A percentile compares a stretch with the other conserved stretches of the same genome.
Evolutionary conservation across 2,113 vertebrate genomes (phyloP).

Genomic region (Strix aluco): DNA sequence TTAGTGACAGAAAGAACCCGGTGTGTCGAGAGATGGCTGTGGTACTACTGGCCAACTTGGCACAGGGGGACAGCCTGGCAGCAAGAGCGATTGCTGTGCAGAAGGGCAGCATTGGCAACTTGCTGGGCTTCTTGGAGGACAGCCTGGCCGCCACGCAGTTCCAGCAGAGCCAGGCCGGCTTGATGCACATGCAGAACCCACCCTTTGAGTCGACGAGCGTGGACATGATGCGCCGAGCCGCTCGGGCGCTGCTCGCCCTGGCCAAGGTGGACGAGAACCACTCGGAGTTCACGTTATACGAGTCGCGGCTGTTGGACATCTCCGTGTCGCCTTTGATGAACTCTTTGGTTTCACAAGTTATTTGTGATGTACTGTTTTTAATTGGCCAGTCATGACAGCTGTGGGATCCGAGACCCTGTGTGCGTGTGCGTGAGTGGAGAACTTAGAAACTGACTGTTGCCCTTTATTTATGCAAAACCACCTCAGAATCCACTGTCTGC

Average conservation of each 20-base stretch:
- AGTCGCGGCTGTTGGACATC: conserved; percentile 98
- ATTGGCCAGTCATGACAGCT: conserved; percentile 99
- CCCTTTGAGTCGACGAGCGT: conserved; percentile 97
- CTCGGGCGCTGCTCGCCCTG: conserved; percentile 94
- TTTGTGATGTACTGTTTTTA: conserved; percentile 99
- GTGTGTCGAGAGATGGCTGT: conserved; percentile 99
- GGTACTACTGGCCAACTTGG: conserved; percentile 96
- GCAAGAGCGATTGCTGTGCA: conserved; percentile 95
- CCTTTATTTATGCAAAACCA: conserved; percentile 99
- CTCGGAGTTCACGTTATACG: conserved; percentile 98
- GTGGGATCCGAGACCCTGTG: conserved; percentile 87
- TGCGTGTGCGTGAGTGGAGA: conserved; percentile 91
- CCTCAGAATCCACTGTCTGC: conserved; percentile 95
- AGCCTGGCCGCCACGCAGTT: conserved; percentile 97
- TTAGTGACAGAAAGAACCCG: conserved; percentile 96
- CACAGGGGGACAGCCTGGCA: conserved; percentile 96
- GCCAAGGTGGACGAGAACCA: conserved; percentile 99
- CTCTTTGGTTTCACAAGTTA: conserved; percentile 98
- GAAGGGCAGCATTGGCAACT: conserved; percentile 96
- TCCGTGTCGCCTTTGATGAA: conserved; percentile 98
- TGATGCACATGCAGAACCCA: conserved; percentile 94
- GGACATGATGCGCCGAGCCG: conserved; percentile 99
- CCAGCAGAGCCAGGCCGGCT: conserved; percentile 94
- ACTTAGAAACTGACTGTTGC: conserved; percentile 94
- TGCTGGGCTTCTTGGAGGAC: conserved; percentile 97